Conservation (phyloP, 2,113 vertebrate genomes). For the Caracal caracal region DNA sequence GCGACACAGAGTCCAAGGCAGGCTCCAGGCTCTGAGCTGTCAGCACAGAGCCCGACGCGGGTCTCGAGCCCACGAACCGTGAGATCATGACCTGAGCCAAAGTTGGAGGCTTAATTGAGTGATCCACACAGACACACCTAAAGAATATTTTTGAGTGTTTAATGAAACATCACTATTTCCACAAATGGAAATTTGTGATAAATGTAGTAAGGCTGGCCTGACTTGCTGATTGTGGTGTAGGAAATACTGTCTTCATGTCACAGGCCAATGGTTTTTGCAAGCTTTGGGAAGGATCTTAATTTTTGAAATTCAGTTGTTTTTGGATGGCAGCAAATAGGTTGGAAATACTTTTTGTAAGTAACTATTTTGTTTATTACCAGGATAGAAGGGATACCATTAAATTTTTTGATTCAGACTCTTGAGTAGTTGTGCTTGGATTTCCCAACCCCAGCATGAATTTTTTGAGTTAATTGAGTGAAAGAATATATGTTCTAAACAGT, state of each 20-base stretch:
- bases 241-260: not conserved
- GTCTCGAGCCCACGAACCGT: no score
- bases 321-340: conserved; percentile 37
- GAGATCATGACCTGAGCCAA: no score
- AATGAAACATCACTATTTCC: not conserved
- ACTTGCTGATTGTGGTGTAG: not conserved
- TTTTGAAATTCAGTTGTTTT: conserved; percentile 10
- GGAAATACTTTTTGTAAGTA: conserved; percentile 9
- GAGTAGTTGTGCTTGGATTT: conserved; percentile 45
- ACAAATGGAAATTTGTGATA: not conserved
- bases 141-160: not conserved
- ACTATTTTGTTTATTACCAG: conserved; percentile 41
- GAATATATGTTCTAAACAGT: conserved; percentile 24
- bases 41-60: no score
- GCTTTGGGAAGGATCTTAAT: conserved; percentile 38
- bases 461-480: conserved; percentile 58
- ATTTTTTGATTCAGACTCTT: conserved; percentile 55
- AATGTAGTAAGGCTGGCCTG: not conserved
- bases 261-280: not conserved
- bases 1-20: no score
- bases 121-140: not conserved
- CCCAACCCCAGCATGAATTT: not conserved
- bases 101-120: no score
- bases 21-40: no score
- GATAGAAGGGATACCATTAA: conserved; percentile 46